phyloP scores from a whole-genome alignment of 23 tunicate species.

The Ascidia mentula region DNA sequence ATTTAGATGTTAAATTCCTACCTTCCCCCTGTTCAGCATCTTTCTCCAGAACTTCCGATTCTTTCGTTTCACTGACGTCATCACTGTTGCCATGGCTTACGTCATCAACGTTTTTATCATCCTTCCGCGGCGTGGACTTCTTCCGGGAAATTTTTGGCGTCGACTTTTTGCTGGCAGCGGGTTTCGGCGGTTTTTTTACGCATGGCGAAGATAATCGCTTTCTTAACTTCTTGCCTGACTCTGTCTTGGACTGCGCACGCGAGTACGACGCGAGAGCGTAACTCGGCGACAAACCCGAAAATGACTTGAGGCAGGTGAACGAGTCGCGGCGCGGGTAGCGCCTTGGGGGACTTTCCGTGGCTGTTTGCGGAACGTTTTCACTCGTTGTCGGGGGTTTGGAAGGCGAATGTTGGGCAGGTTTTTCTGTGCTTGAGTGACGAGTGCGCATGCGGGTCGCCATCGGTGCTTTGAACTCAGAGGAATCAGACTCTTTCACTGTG shows the following conservation, averaged over 20 bases:
- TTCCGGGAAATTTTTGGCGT: neutral
- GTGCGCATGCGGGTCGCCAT: neutral
- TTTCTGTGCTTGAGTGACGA: neutral
- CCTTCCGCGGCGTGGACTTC: neutral
- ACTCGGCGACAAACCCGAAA: conserved; percentile 83
- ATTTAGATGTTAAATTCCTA: too few relatives aligned
- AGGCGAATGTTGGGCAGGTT: neutral
- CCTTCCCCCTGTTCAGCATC: too few relatives aligned
- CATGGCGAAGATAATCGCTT: neutral
- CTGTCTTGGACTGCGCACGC: neutral
- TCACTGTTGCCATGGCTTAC: too few relatives aligned
- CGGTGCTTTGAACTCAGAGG: neutral
- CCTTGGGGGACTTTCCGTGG: conserved; percentile 20
- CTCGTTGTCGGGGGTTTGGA: neutral
- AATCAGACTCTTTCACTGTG: neutral
- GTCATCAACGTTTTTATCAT: neutral
- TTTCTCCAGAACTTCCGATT: too few relatives aligned
- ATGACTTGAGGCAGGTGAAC: conserved; percentile 72
- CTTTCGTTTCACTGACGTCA: too few relatives aligned
- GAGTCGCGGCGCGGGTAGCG: conserved; percentile 78
- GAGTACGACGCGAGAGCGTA: conserved; percentile 84
- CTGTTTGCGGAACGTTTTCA: conserved; percentile 18
- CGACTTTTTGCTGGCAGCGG: neutral
- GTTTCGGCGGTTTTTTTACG: neutral
- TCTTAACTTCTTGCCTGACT: neutral